These are phyloP conservation scores for Tangara arthus DNA, from an alignment of 2,797 vertebrate genomes.

Conservation along the genomic window DNA sequence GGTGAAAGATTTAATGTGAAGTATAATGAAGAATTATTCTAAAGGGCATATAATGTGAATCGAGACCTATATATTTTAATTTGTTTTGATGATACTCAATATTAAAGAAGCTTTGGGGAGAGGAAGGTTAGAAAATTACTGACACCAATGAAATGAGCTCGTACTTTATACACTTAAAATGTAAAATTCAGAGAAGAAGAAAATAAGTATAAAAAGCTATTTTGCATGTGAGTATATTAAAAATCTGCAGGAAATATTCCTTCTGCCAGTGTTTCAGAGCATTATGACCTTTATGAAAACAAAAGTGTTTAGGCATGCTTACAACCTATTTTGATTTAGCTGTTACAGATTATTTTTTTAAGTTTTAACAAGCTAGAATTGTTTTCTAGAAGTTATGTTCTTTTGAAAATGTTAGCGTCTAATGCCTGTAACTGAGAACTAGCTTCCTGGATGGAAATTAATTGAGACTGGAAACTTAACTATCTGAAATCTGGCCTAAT, in stretches of 20 bases:
- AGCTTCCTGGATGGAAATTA: background rate
- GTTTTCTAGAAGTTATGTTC: fast-evolving
- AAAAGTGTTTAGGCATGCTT: background rate
- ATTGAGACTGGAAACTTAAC: background rate
- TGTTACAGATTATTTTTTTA: background rate
- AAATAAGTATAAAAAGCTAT: background rate
- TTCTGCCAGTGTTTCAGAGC: background rate
- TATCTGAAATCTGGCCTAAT: background rate
- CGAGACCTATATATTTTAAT: background rate
- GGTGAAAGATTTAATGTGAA: background rate
- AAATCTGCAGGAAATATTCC: background rate
- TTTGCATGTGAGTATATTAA: background rate
- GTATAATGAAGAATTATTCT: background rate
- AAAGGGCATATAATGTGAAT: background rate
- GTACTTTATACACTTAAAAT: background rate
- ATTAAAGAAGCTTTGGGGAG: background rate
- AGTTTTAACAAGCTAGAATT: background rate
- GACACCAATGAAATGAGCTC: background rate
- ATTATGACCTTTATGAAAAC: background rate
- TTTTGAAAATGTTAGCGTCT: background rate
- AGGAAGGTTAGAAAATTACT: background rate
- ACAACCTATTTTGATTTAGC: background rate
- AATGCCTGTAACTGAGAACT: background rate
- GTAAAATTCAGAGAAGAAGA: background rate
- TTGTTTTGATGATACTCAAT: background rate